A percentile compares a stretch with the other conserved stretches of the same genome.
Conservation (phyloP, 2,888 invertebrate species). For the Limenitis camilla region DNA sequence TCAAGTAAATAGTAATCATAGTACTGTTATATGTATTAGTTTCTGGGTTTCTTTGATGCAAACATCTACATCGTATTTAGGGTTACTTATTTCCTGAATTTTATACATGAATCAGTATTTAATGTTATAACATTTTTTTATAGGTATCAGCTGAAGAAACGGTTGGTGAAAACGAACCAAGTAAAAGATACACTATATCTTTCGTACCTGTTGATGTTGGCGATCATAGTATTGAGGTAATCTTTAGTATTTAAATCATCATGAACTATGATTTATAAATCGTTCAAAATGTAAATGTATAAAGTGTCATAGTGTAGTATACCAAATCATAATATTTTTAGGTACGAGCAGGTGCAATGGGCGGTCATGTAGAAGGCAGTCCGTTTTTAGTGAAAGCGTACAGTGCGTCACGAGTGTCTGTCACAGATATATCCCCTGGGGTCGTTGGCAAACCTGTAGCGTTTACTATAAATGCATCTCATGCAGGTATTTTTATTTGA, state of each 20-base stretch:
- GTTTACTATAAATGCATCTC: conserved; percentile 91
- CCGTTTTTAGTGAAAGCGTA: conserved; percentile 97
- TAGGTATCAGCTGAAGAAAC: conserved; percentile 68
- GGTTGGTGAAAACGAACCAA: conserved; percentile 64
- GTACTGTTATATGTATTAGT: neutral
- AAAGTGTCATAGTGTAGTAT: too few relatives aligned
- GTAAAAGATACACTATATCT: conserved; percentile 74
- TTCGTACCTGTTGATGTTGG: conserved; percentile 94
- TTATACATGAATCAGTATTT: too few relatives aligned
- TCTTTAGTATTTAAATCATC: conserved; percentile 18
- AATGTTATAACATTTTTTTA: neutral
- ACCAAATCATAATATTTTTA: conserved; percentile 19
- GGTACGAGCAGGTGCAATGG: conserved; percentile 71
- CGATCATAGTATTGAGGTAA: conserved; percentile 93
- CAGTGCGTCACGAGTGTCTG: conserved; percentile 94
- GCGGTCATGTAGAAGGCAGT: conserved; percentile 92
- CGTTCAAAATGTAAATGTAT: too few relatives aligned
- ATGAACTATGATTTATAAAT: neutral
- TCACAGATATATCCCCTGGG: conserved; percentile 93
- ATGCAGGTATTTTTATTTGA: conserved; percentile 64
- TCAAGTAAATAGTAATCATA: conserved; percentile 47
- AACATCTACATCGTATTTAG: neutral
- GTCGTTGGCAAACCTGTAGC: conserved; percentile 94
- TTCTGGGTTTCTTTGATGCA: too few relatives aligned
- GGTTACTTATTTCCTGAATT: too few relatives aligned